phyloP scores from a whole-genome alignment of 1,140 invertebrate species.

The Caenorhabditis latens region DNA sequence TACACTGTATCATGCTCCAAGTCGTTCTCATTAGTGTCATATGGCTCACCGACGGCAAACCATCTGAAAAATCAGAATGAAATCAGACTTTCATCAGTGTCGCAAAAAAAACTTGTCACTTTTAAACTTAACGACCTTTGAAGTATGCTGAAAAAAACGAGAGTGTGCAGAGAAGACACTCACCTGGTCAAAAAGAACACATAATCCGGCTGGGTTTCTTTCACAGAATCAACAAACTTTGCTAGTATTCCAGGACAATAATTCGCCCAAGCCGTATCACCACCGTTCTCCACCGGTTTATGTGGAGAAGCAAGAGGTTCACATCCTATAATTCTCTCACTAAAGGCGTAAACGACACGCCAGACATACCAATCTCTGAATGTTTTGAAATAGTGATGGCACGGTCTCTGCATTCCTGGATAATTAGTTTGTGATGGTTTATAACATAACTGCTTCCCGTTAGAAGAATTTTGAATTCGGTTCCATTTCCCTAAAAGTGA shows the following conservation, averaged over 20 bases:
- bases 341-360: too few relatives aligned
- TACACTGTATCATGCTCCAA: not conserved
- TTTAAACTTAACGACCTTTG: too few relatives aligned
- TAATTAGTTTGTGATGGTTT: conserved; percentile 7
- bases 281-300: not conserved
- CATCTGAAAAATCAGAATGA: not conserved
- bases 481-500: not conserved
- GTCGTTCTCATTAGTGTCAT: not conserved
- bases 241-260: not conserved
- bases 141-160: not conserved
- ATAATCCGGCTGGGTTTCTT: conserved; percentile 17
- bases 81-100: not conserved
- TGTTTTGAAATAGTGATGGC: not conserved
- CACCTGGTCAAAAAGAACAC: not conserved
- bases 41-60: not conserved
- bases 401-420: not conserved
- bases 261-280: too few relatives aligned
- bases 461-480: not conserved
- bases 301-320: not conserved
- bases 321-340: not conserved
- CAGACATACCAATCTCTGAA: too few relatives aligned
- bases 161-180: not conserved
- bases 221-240: not conserved
- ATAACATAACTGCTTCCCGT: not conserved
- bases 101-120: too few relatives aligned